Percentiles rank a stretch among this genome's conserved stretches.
Conservation (phyloP, 2,888 invertebrate species). For the Thymelicus sylvestris region DNA sequence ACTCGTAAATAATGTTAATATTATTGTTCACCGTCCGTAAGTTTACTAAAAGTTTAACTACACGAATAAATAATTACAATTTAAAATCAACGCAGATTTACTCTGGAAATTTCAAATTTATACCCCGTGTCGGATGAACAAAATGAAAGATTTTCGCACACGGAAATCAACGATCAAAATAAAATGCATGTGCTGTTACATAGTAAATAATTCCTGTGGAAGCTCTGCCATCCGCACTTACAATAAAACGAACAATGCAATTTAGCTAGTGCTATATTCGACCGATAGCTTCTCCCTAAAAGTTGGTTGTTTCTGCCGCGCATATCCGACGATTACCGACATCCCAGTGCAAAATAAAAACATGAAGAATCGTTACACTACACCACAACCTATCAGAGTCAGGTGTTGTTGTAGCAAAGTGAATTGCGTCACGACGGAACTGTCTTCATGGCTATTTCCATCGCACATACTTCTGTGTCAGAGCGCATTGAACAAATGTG, state of each 20-base stretch:
- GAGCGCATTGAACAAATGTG: neutral
- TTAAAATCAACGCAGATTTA: neutral
- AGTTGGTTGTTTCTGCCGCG: constrained; percentile 54
- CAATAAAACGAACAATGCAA: constrained; percentile 82
- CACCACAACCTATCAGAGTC: constrained; percentile 49
- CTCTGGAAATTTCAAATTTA: neutral
- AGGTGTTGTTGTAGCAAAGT: constrained; percentile 48
- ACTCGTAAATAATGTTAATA: no score
- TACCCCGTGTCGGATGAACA: neutral
- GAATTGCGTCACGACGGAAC: constrained; percentile 37
- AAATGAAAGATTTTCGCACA: constrained; percentile 67
- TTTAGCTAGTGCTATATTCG: constrained; percentile 77
- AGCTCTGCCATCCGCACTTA: constrained; percentile 75
- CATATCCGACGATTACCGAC: constrained; percentile 57
- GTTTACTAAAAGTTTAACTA: no score
- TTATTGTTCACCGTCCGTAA: no score
- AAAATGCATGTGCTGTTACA: constrained; percentile 79
- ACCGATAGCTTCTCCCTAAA: constrained; percentile 69
- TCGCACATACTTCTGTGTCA: constrained; percentile 1
- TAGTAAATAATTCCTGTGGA: constrained; percentile 80
- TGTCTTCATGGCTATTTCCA: constrained; percentile 10
- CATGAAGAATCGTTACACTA: constrained; percentile 48
- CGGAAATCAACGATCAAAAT: constrained; percentile 71
- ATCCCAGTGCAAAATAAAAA: constrained; percentile 56
- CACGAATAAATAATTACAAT: no score